Percentiles rank a stretch among this genome's conserved stretches.
phyloP scores from a whole-genome alignment of 2,797 vertebrate species.

The Galagoides demidoff region DNA sequence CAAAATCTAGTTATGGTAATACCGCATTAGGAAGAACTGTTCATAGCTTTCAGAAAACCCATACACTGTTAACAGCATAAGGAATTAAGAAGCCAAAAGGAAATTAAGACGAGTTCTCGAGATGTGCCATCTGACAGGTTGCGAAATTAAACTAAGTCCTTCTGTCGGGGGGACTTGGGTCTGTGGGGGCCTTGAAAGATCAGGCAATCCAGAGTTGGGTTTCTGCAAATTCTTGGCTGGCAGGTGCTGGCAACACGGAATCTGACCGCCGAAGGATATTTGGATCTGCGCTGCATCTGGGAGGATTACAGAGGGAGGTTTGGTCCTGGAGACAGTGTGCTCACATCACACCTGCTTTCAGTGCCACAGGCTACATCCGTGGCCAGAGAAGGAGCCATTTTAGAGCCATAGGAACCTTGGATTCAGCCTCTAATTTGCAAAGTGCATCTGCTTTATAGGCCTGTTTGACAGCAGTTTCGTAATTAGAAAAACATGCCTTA shows the following conservation, averaged over 20 bases:
- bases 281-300: conserved; percentile 62
- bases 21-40: conserved; percentile 57
- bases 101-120: conserved; percentile 49
- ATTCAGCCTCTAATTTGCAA: conserved; percentile 82
- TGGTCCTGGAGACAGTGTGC: conserved; percentile 52
- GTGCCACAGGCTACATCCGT: conserved; percentile 53
- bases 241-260: conserved; percentile 56
- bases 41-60: conserved; percentile 74
- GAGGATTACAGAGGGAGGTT: conserved; percentile 58
- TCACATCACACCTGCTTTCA: conserved; percentile 75
- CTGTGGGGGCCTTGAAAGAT: conserved; percentile 35
- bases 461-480: conserved; percentile 79
- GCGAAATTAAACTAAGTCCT: conserved; percentile 51
- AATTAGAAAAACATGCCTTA: conserved; percentile 83
- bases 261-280: conserved; percentile 66
- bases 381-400: conserved; percentile 68
- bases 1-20: conserved; percentile 58
- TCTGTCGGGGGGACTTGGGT: conserved; percentile 45
- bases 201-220: conserved; percentile 48
- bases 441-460: conserved; percentile 84
- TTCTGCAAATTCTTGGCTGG: conserved; percentile 54
- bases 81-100: conserved; percentile 63
- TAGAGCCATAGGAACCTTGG: conserved; percentile 73
- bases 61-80: conserved; percentile 60
- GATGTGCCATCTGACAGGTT: conserved; percentile 54